These are phyloP conservation scores for Noctua comes DNA, from an alignment of 2,888 invertebrate species.

Conservation along the genomic window DNA sequence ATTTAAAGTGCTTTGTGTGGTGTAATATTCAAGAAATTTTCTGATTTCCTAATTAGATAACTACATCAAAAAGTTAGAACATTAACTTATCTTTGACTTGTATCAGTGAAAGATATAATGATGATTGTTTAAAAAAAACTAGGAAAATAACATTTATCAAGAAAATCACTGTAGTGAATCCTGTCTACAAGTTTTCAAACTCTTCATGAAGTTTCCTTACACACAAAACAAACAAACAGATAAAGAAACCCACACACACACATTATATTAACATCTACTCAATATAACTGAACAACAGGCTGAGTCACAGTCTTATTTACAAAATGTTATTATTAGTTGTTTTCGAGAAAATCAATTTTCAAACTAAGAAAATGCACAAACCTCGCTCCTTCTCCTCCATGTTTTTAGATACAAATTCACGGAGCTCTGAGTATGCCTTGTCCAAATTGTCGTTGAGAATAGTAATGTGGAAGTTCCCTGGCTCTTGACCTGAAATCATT, in stretches of 20 bases:
- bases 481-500: slow-evolving; percentile 84
- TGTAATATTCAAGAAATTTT: slow-evolving; percentile 1
- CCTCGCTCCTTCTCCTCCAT: slow-evolving; percentile 90
- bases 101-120: not conserved
- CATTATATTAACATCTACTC: not conserved
- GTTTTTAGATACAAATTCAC: slow-evolving; percentile 92
- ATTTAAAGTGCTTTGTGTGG: slow-evolving; percentile 30
- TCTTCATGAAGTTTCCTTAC: not conserved
- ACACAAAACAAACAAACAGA: not conserved
- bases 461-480: slow-evolving; percentile 95
- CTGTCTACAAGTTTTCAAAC: not conserved
- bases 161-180: not conserved
- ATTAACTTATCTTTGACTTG: not conserved
- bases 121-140: not conserved
- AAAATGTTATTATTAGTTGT: slow-evolving; percentile 31
- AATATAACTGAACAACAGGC: slow-evolving; percentile 48
- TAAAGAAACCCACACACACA: slow-evolving; percentile 12
- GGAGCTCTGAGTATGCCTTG: slow-evolving; percentile 94
- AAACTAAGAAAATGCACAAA: slow-evolving; percentile 62
- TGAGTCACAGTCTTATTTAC: slow-evolving; percentile 32
- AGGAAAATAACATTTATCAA: not conserved
- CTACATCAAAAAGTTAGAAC: not conserved
- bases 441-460: slow-evolving; percentile 96
- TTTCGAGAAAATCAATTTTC: slow-evolving; percentile 3
- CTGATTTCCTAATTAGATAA: not conserved